Conservation (phyloP, 2,797 vertebrate genomes). For the Alectoris magna region DNA sequence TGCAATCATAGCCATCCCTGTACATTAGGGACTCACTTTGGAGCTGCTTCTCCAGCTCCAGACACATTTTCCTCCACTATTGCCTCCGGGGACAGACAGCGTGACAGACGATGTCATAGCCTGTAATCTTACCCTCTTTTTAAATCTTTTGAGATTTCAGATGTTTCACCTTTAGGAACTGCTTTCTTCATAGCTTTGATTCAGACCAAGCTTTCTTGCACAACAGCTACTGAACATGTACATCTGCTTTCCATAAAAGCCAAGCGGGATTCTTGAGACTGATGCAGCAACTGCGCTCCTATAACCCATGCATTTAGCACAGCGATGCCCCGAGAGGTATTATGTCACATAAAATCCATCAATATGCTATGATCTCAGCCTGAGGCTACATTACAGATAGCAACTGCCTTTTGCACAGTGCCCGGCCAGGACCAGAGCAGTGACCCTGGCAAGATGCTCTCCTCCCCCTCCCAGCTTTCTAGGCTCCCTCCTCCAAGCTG, state of each 20-base stretch:
- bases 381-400: neutral
- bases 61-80: neutral
- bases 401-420: neutral
- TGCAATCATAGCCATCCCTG: neutral
- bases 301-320: neutral
- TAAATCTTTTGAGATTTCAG: neutral
- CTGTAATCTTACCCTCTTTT: neutral
- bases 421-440: neutral
- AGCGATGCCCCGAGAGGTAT: neutral
- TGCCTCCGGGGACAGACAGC: neutral
- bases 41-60: neutral
- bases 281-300: neutral
- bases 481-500: neutral
- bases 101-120: neutral
- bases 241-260: constrained; percentile 49
- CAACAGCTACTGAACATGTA: neutral
- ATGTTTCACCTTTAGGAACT: neutral
- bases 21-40: neutral
- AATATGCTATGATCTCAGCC: neutral
- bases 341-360: constrained; percentile 32
- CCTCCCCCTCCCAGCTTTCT: neutral
- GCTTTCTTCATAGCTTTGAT: neutral
- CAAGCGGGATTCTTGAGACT: neutral
- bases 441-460: neutral
- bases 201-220: neutral